Percentiles rank a stretch among this genome's conserved stretches.
These are phyloP conservation scores for Chiloscyllium plagiosum DNA, from an alignment of 2,113 vertebrate species.

Conservation along the genomic window DNA sequence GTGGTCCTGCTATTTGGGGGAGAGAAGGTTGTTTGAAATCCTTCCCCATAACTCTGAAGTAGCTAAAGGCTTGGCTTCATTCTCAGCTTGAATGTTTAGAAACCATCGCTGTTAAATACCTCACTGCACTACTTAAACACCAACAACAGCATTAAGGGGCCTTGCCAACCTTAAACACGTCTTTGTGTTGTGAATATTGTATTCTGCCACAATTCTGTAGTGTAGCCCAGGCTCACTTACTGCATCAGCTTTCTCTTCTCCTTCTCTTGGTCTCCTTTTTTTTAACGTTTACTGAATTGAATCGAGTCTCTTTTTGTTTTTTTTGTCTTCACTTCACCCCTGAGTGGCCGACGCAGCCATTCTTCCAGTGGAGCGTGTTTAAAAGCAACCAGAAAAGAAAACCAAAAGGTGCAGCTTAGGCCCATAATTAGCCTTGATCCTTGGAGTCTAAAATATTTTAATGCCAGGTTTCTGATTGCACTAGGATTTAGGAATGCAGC, in stretches of 20 bases:
- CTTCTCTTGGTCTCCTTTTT: slow-evolving; percentile 42
- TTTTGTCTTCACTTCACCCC: slow-evolving; percentile 68
- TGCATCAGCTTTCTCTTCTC: slow-evolving; percentile 48
- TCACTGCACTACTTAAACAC: slow-evolving; percentile 75
- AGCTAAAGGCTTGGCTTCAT: slow-evolving; percentile 71
- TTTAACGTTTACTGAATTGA: slow-evolving; percentile 75
- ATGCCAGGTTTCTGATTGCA: slow-evolving; percentile 87
- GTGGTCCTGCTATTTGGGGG: slow-evolving; percentile 55
- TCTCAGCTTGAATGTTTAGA: slow-evolving; percentile 82
- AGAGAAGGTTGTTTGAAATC: slow-evolving; percentile 47
- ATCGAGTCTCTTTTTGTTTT: slow-evolving; percentile 77
- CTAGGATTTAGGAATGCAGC: slow-evolving; percentile 80
- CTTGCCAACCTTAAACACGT: slow-evolving; percentile 75
- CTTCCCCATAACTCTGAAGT: slow-evolving; percentile 66
- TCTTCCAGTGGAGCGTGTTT: slow-evolving; percentile 69
- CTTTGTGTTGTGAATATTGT: slow-evolving; percentile 75
- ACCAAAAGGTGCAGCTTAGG: slow-evolving; percentile 85
- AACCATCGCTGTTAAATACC: slow-evolving; percentile 75
- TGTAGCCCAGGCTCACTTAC: slow-evolving; percentile 71
- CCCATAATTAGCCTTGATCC: slow-evolving; percentile 96
- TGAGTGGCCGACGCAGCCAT: slow-evolving; percentile 67
- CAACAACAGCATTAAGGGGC: slow-evolving; percentile 83
- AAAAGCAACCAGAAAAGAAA: slow-evolving; percentile 65
- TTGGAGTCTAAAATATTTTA: slow-evolving; percentile 90
- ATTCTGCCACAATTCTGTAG: slow-evolving; percentile 73